Evolutionary conservation across 2,113 vertebrate species (phyloP).

Genomic region (Regulus satrapa): DNA sequence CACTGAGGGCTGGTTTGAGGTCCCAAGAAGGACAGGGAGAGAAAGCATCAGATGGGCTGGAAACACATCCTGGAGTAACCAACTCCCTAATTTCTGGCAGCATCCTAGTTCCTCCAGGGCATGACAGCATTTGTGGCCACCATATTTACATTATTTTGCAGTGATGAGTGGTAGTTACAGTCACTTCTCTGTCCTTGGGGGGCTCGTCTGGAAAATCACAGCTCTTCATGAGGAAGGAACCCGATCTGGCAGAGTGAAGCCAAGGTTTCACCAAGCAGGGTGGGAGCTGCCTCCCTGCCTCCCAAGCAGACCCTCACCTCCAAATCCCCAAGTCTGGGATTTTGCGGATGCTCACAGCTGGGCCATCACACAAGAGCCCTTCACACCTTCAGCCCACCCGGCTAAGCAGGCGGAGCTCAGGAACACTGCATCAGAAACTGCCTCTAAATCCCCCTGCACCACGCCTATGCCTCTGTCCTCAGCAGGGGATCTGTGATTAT

Average conservation of each 20-base stretch:
- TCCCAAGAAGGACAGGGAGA: neutral
- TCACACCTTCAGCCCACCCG: neutral
- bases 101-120: neutral
- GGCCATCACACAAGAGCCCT: neutral
- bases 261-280: neutral
- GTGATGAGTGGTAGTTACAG: neutral
- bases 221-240: neutral
- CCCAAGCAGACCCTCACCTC: neutral
- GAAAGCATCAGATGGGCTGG: neutral
- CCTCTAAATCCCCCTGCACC: neutral
- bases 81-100: neutral
- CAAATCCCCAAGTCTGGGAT: neutral
- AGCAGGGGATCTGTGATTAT: rapidly evolving
- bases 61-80: neutral
- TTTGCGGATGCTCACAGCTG: neutral
- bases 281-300: neutral
- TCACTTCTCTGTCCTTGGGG: neutral
- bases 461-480: neutral
- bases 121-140: neutral
- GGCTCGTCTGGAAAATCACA: neutral
- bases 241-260: neutral
- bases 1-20: neutral
- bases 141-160: neutral
- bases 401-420: neutral
- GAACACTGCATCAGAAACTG: neutral